Conservation (phyloP, 2,888 invertebrate genomes). For the Troides helena region DNA sequence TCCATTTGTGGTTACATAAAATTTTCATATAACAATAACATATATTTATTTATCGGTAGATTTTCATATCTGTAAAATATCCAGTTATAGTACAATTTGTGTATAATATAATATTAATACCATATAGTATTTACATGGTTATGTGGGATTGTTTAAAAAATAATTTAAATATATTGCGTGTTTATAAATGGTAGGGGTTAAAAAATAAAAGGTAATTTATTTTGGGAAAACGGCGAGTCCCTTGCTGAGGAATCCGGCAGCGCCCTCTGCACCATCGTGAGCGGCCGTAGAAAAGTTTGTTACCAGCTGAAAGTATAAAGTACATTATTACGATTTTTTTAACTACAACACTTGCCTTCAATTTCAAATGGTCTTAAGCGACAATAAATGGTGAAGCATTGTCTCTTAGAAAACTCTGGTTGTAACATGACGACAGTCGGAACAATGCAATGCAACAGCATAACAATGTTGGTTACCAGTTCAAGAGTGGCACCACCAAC, state of each 20-base stretch:
- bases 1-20: conserved; percentile 5
- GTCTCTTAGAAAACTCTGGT: too few relatives aligned
- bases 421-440: too few relatives aligned
- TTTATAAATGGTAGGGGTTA: conserved; percentile 11
- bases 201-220: conserved; percentile 42
- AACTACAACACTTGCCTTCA: too few relatives aligned
- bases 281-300: conserved; percentile 60
- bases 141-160: conserved; percentile 44
- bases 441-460: too few relatives aligned
- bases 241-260: conserved; percentile 75
- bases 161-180: conserved; percentile 28
- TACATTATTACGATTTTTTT: neutral
- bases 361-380: too few relatives aligned
- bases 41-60: conserved; percentile 20
- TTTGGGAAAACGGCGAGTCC: conserved; percentile 69
- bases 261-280: conserved; percentile 70
- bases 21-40: conserved; percentile 15
- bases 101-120: conserved; percentile 13
- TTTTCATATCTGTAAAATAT: conserved; percentile 15
- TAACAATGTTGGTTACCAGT: too few relatives aligned
- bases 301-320: conserved; percentile 52
- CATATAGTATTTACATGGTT: conserved; percentile 32
- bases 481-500: too few relatives aligned
- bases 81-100: conserved; percentile 12
- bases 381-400: too few relatives aligned